phyloP scores from a whole-genome alignment of 1,140 invertebrate species.

The Onthophagus taurus region DNA sequence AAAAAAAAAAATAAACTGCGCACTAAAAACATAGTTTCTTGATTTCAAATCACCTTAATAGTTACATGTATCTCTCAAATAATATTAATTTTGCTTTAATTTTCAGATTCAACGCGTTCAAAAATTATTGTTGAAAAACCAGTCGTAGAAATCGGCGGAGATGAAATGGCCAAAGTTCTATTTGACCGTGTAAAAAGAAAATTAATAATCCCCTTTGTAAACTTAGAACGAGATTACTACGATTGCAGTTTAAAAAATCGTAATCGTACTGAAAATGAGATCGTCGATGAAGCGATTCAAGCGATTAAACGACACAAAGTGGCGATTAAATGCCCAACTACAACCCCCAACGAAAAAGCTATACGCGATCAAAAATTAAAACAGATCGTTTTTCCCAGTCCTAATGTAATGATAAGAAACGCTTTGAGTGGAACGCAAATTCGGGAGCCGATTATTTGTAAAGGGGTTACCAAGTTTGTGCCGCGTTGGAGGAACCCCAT shows the following conservation, averaged over 20 bases:
- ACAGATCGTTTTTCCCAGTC: slow-evolving; percentile 41
- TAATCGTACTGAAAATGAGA: slow-evolving; percentile 63
- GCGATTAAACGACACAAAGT: slow-evolving; percentile 68
- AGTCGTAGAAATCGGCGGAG: slow-evolving; percentile 68
- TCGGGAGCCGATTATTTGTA: slow-evolving; percentile 66
- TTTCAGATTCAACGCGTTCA: slow-evolving; percentile 34
- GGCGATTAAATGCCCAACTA: slow-evolving; percentile 69
- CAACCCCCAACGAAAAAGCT: slow-evolving; percentile 65
- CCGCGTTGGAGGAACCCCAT: slow-evolving; percentile 59
- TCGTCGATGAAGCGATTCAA: slow-evolving; percentile 59
- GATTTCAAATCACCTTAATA: too few species aligned
- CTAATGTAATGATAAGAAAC: slow-evolving; percentile 70
- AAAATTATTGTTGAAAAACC: slow-evolving; percentile 45
- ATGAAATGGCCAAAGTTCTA: slow-evolving; percentile 66
- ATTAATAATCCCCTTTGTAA: slow-evolving; percentile 63
- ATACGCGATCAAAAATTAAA: slow-evolving; percentile 23
- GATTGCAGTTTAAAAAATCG: slow-evolving; percentile 61
- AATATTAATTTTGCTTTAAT: slow-evolving; percentile 14
- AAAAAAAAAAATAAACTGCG: too few species aligned
- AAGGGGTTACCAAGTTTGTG: slow-evolving; percentile 62
- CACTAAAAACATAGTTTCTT: too few species aligned
- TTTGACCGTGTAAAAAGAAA: slow-evolving; percentile 66
- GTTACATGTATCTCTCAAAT: too few species aligned
- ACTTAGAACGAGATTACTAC: slow-evolving; percentile 58
- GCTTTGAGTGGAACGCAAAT: slow-evolving; percentile 72